Evolutionary conservation across 2,797 vertebrate species (phyloP).

Genomic region (Crocidura indochinensis): DNA sequence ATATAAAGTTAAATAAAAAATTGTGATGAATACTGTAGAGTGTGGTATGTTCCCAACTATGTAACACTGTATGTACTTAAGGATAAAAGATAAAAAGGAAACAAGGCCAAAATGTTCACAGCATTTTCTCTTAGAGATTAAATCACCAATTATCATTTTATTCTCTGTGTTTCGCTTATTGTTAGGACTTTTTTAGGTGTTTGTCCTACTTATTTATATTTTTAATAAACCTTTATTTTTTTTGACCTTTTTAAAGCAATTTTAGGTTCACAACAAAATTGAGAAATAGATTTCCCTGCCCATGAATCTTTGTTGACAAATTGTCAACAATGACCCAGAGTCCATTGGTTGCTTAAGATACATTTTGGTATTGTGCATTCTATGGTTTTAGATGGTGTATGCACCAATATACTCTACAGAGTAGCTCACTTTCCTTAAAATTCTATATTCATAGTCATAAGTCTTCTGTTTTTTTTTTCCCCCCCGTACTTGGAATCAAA

Average conservation of each 20-base stretch:
- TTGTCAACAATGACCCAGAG: neutral
- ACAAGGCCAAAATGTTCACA: slow-evolving; percentile 50
- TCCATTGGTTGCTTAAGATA: neutral
- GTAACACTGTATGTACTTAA: neutral
- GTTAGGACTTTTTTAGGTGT: too few species aligned
- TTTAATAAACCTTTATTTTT: slow-evolving; percentile 32
- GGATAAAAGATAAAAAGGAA: slow-evolving; percentile 39
- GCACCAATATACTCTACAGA: neutral
- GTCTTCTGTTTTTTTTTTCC: neutral
- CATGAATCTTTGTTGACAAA: neutral
- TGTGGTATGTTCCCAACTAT: neutral
- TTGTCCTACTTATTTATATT: neutral
- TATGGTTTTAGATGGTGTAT: neutral
- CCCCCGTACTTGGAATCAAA: neutral
- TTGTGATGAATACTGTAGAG: neutral
- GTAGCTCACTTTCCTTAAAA: neutral
- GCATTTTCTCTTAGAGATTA: neutral
- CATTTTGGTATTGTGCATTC: neutral
- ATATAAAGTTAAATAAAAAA: slow-evolving; percentile 41
- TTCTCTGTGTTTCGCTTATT: slow-evolving; percentile 6
- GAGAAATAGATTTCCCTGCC: neutral
- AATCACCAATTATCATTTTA: slow-evolving; percentile 2
- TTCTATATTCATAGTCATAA: neutral
- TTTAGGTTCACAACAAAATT: slow-evolving; percentile 18
- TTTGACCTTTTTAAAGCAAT: slow-evolving; percentile 27